Percentiles rank a stretch among this genome's conserved stretches.
These are phyloP conservation scores for Rhorus exstirpatorius DNA, from an alignment of 2,888 invertebrate genomes.

Conservation along the genomic window DNA sequence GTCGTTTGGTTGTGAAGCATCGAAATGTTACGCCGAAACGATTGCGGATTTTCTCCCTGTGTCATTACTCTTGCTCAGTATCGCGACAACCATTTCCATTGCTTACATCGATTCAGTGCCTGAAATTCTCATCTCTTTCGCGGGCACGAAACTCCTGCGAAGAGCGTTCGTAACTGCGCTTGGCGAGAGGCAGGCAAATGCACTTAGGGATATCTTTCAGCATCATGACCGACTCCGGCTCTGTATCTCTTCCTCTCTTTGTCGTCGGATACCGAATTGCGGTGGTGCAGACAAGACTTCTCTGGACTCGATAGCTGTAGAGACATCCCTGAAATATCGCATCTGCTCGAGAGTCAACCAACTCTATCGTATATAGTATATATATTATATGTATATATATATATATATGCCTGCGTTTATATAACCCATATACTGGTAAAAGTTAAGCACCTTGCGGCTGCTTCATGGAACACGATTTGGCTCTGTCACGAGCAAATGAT, in stretches of 20 bases:
- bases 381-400: conserved; percentile 38
- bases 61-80: conserved; percentile 32
- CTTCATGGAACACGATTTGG: conserved; percentile 75
- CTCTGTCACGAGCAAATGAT: conserved; percentile 56
- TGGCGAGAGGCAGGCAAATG: conserved; percentile 69
- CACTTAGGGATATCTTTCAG: conserved; percentile 69
- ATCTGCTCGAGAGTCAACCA: conserved; percentile 75
- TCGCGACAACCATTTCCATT: conserved; percentile 26
- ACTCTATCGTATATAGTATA: conserved; percentile 57
- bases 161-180: conserved; percentile 42
- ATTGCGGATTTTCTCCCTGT: conserved; percentile 29
- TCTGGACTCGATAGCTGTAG: conserved; percentile 56
- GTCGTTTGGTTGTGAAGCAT: conserved; percentile 46
- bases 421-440: conserved; percentile 62
- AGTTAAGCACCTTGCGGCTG: conserved; percentile 76
- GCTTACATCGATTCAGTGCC: conserved; percentile 21
- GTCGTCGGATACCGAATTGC: conserved; percentile 31
- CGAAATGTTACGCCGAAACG: conserved; percentile 43
- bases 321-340: conserved; percentile 75
- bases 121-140: conserved; percentile 47
- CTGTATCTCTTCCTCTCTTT: neutral
- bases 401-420: conserved; percentile 5
- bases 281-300: conserved; percentile 24
- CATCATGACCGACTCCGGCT: conserved; percentile 37
- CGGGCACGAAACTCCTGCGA: neutral